phyloP scores from a whole-genome alignment of 2,113 vertebrate genomes.

The Pogonocichla stellata region DNA sequence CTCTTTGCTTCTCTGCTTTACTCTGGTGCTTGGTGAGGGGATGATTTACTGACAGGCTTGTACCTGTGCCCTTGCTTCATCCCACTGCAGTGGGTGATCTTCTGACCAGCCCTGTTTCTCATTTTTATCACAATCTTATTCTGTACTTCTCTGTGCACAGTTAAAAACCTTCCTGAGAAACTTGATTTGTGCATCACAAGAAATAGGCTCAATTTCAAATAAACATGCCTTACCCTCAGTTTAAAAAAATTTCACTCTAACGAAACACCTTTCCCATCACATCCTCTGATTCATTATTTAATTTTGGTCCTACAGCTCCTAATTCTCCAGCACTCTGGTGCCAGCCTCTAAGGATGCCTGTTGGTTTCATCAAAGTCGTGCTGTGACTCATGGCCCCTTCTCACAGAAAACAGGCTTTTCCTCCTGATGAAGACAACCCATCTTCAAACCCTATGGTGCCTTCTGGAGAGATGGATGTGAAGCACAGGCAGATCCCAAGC shows the following conservation, averaged over 20 bases:
- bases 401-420: neutral
- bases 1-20: neutral
- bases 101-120: neutral
- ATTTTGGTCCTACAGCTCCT: neutral
- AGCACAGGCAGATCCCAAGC: neutral
- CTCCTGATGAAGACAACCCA: neutral
- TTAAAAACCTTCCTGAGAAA: neutral
- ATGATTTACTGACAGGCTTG: neutral
- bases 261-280: neutral
- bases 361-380: neutral
- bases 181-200: neutral
- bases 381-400: constrained; percentile 16
- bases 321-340: neutral
- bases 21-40: neutral
- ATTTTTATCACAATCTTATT: neutral
- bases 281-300: neutral
- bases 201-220: neutral
- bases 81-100: neutral
- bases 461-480: constrained; percentile 10
- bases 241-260: neutral
- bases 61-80: neutral
- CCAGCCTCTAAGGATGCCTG: neutral
- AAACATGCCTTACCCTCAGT: neutral
- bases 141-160: neutral
- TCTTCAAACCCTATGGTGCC: neutral